phyloP scores from a whole-genome alignment of 2,113 vertebrate genomes.

The Myotis lucifugus region DNA sequence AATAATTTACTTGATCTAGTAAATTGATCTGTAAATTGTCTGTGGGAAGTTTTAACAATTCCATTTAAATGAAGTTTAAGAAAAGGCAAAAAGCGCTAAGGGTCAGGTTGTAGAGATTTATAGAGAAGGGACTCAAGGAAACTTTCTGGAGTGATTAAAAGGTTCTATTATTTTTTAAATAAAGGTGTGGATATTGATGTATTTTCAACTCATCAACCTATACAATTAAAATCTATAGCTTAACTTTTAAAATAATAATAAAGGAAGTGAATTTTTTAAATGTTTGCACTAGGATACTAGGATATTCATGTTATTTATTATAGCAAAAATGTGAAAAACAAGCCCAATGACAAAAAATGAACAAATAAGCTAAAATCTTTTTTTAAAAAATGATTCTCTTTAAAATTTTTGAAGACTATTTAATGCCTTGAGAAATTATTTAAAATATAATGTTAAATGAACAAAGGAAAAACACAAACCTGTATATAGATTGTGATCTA shows the following conservation, averaged over 20 bases:
- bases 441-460: conserved; percentile 8
- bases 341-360: not conserved
- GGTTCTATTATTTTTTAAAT: not conserved
- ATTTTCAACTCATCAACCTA: not conserved
- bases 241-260: not conserved
- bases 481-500: not conserved
- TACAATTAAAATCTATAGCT: not conserved
- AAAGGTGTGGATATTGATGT: not conserved
- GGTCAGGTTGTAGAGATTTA: not conserved
- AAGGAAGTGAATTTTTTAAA: not conserved
- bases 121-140: not conserved
- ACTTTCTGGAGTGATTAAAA: not conserved
- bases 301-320: not conserved
- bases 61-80: not conserved
- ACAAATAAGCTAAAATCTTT: not conserved
- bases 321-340: conserved; percentile 16
- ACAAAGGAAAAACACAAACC: not conserved
- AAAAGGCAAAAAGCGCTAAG: not conserved
- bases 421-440: conserved; percentile 9
- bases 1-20: not conserved
- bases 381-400: not conserved
- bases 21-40: not conserved
- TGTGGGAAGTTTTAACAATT: not conserved
- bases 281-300: not conserved
- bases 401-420: not conserved